phyloP scores from a whole-genome alignment of 2,797 vertebrate species.

The Ctenopoma kingsleyae region DNA sequence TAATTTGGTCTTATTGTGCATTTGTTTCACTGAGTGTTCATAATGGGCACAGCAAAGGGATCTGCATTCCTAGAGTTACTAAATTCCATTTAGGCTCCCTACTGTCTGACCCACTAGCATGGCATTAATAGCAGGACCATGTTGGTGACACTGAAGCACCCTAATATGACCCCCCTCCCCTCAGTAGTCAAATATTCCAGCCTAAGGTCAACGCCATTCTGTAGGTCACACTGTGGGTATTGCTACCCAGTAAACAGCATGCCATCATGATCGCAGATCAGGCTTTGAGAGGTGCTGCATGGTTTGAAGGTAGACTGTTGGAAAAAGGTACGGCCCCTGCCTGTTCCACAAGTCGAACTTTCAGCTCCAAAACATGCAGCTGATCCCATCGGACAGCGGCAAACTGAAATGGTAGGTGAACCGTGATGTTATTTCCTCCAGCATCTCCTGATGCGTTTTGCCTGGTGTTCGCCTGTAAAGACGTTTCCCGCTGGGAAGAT shows the following conservation, averaged over 20 bases:
- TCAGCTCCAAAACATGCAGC: constrained; percentile 52
- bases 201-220: constrained; percentile 57
- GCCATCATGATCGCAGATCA: constrained; percentile 45
- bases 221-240: constrained; percentile 41
- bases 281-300: constrained; percentile 54
- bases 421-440: constrained; percentile 71
- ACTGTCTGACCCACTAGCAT: constrained; percentile 61
- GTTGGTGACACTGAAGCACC: constrained; percentile 44
- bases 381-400: constrained; percentile 72
- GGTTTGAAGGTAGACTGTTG: constrained; percentile 56
- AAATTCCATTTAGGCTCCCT: constrained; percentile 71
- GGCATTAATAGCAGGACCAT: constrained; percentile 56
- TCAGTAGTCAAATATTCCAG: constrained; percentile 64
- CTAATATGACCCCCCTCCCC: constrained; percentile 30
- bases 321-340: constrained; percentile 31
- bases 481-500: constrained; percentile 69
- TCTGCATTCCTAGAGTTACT: constrained; percentile 68
- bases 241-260: constrained; percentile 53
- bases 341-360: constrained; percentile 49
- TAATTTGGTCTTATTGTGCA: constrained; percentile 16
- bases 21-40: constrained; percentile 28
- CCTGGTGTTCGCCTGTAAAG: constrained; percentile 52
- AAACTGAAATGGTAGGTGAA: constrained; percentile 70
- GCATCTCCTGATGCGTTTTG: constrained; percentile 56
- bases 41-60: constrained; percentile 58